Percentiles rank a stretch among this genome's conserved stretches.
phyloP scores from a whole-genome alignment of 2,113 vertebrate species.

The Pongo abelii region DNA sequence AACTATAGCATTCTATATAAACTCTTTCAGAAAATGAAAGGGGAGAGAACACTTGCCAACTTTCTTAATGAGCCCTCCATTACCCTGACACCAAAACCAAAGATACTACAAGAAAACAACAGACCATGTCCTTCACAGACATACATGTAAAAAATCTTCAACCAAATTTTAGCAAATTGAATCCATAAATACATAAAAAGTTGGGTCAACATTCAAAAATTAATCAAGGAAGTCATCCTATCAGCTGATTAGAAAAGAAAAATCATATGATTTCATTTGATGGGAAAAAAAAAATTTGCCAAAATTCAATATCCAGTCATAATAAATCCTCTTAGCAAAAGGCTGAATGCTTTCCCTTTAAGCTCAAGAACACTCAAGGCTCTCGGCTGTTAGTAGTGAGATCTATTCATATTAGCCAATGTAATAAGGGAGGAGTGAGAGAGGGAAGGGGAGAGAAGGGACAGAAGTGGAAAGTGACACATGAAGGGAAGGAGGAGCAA shows the following conservation, averaged over 20 bases:
- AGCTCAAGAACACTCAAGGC: not conserved
- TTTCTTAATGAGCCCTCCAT: not conserved
- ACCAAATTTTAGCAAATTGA: not conserved
- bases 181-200: not conserved
- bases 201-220: not conserved
- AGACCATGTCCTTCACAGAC: not conserved
- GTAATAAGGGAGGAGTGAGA: not conserved
- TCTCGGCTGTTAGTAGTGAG: not conserved
- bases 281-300: not conserved
- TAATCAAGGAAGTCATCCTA: not conserved
- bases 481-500: not conserved
- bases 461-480: not conserved
- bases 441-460: not conserved
- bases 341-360: not conserved
- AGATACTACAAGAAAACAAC: not conserved
- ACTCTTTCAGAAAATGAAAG: not conserved
- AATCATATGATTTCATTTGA: not conserved
- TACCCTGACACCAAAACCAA: slow-evolving; percentile 16
- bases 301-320: not conserved
- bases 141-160: not conserved
- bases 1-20: not conserved
- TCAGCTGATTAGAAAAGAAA: not conserved
- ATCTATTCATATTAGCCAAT: not conserved
- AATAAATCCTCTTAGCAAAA: not conserved
- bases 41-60: not conserved